phyloP scores from a whole-genome alignment of 37 sponge, comb jelly and placozoan species.

The Spongilla lacustris region DNA sequence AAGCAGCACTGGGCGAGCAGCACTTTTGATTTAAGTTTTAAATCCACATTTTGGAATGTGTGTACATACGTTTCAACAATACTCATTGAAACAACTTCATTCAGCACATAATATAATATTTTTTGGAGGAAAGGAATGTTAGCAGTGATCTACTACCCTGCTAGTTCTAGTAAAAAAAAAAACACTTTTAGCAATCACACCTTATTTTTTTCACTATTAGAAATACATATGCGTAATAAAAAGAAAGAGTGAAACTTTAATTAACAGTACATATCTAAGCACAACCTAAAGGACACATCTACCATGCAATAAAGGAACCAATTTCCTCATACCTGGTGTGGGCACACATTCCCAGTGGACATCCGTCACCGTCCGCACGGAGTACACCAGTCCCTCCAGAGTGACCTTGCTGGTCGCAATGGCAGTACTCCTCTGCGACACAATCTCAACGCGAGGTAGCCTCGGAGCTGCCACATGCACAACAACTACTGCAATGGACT shows the following conservation, averaged over 20 bases:
- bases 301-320: neutral
- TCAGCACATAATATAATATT: no score
- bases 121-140: no score
- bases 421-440: neutral
- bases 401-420: conserved; percentile 4
- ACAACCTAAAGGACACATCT: neutral
- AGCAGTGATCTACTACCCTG: no score
- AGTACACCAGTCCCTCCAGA: conserved; percentile 61
- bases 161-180: no score
- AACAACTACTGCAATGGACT: conserved; percentile 10
- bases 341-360: conserved; percentile 53
- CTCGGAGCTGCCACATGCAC: neutral
- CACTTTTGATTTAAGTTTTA: no score
- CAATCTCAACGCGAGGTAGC: conserved; percentile 37
- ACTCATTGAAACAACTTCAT: no score
- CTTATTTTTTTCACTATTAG: no score
- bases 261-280: neutral
- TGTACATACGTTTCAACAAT: no score
- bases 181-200: no score
- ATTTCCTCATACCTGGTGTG: conserved; percentile 12
- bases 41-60: no score
- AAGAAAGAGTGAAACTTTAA: neutral
- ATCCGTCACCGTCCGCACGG: neutral
- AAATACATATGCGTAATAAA: no score
- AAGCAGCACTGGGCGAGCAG: no score